A percentile compares a stretch with the other conserved stretches of the same genome.
phyloP scores from a whole-genome alignment of 2,797 vertebrate genomes.

The Diplodus sargus region DNA sequence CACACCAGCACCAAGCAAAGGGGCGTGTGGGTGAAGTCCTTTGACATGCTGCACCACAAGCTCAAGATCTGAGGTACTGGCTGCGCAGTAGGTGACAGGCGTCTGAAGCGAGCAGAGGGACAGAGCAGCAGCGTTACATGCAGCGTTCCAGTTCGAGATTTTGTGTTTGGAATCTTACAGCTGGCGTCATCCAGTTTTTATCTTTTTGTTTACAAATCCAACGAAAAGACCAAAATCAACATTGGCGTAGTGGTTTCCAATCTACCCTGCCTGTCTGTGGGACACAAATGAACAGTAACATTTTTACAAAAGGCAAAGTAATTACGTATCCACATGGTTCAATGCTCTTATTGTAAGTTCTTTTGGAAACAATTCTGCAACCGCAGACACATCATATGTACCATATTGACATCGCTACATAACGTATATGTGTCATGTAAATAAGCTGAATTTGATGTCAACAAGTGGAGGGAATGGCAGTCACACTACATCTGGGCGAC shows the following conservation, averaged over 20 bases:
- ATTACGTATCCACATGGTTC: background rate
- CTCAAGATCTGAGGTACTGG: conserved; percentile 87
- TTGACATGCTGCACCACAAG: conserved; percentile 84
- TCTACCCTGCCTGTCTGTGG: background rate
- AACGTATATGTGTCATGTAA: no score
- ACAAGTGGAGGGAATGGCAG: no score
- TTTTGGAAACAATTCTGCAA: background rate
- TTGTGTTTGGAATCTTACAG: background rate
- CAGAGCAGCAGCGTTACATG: conserved; percentile 17
- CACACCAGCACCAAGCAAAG: conserved; percentile 87
- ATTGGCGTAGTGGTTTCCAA: background rate
- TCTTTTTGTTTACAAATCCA: background rate
- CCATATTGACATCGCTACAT: no score
- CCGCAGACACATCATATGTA: no score
- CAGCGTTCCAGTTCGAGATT: background rate
- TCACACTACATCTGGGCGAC: no score
- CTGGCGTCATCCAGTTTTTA: background rate
- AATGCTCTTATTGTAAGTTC: background rate
- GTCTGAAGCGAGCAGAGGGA: conserved; percentile 78
- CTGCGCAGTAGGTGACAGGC: conserved; percentile 86
- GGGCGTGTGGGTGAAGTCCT: conserved; percentile 77
- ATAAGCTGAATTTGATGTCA: no score
- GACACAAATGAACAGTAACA: background rate
- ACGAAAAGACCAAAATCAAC: background rate
- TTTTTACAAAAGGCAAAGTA: no score